Evolutionary conservation across 2,888 invertebrate genomes (phyloP).

Genomic region (Heteromurus nitidus): DNA sequence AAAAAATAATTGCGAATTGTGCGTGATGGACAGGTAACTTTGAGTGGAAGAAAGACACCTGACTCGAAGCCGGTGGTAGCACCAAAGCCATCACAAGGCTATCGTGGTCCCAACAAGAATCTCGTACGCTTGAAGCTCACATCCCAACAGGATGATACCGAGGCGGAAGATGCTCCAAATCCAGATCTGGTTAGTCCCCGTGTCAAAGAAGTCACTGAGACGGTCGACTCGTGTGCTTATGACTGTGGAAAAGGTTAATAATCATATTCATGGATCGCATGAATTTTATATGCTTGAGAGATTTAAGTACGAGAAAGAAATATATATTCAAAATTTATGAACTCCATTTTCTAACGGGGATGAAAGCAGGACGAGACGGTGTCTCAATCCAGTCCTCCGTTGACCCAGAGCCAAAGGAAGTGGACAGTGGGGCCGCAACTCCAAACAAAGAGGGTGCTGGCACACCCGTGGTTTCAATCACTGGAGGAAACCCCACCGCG

Average conservation of each 20-base stretch:
- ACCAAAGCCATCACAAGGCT: slow-evolving; percentile 63
- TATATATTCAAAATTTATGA: too few species aligned
- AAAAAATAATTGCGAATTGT: background rate
- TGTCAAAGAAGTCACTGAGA: slow-evolving; percentile 74
- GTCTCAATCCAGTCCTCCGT: slow-evolving; percentile 72
- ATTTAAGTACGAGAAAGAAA: slow-evolving; percentile 7
- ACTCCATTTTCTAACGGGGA: too few species aligned
- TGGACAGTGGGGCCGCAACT: slow-evolving; percentile 63
- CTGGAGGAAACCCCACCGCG: slow-evolving; percentile 63
- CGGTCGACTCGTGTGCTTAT: slow-evolving; percentile 71
- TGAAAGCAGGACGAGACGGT: slow-evolving; percentile 71
- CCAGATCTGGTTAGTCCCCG: slow-evolving; percentile 75
- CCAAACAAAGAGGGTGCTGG: slow-evolving; percentile 61
- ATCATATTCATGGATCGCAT: too few species aligned
- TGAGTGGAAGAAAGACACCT: slow-evolving; percentile 68
- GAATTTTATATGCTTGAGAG: too few species aligned
- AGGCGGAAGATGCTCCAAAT: slow-evolving; percentile 73
- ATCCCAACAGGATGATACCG: slow-evolving; percentile 72
- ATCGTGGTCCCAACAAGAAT: slow-evolving; percentile 66
- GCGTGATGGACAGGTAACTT: slow-evolving; percentile 69
- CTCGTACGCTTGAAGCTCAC: slow-evolving; percentile 69
- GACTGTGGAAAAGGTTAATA: slow-evolving; percentile 71
- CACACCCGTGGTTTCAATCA: slow-evolving; percentile 61
- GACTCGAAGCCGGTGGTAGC: slow-evolving; percentile 65
- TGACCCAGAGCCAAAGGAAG: slow-evolving; percentile 71